Evolutionary conservation across 2,797 vertebrate species (phyloP).

Genomic region (Rachycentron canadum): DNA sequence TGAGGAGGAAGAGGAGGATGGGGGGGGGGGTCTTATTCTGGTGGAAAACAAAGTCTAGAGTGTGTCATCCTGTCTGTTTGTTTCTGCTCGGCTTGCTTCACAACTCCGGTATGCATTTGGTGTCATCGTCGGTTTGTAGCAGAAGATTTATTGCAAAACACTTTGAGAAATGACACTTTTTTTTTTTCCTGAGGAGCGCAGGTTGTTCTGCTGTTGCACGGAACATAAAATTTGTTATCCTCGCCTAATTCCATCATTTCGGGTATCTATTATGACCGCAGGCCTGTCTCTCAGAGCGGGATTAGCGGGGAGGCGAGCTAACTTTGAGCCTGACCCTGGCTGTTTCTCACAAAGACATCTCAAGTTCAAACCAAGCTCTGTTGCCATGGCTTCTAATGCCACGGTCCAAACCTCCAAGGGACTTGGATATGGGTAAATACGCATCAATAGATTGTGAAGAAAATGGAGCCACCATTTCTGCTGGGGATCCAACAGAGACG

Average conservation of each 20-base stretch:
- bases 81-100: conserved; percentile 69
- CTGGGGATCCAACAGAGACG: neutral
- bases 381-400: conserved; percentile 46
- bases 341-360: conserved; percentile 61
- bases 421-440: conserved; percentile 22
- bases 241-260: conserved; percentile 59
- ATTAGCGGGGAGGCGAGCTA: conserved; percentile 55
- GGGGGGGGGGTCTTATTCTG: conserved; percentile 36
- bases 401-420: conserved; percentile 14
- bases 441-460: neutral
- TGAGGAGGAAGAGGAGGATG: conserved; percentile 27
- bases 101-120: conserved; percentile 47
- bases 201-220: conserved; percentile 39
- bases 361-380: conserved; percentile 55
- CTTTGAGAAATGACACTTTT: conserved; percentile 59
- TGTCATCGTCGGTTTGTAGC: conserved; percentile 61
- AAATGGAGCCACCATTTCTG: conserved; percentile 8
- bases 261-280: conserved; percentile 47
- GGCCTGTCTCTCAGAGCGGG: conserved; percentile 51
- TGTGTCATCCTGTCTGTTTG: conserved; percentile 66
- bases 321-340: conserved; percentile 57
- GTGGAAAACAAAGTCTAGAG: conserved; percentile 63
- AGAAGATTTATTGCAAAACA: conserved; percentile 58
- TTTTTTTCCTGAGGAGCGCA: conserved; percentile 42
- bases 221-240: conserved; percentile 53